Conservation (phyloP, 2,113 vertebrate genomes). For the Corythoichthys intestinalis region DNA sequence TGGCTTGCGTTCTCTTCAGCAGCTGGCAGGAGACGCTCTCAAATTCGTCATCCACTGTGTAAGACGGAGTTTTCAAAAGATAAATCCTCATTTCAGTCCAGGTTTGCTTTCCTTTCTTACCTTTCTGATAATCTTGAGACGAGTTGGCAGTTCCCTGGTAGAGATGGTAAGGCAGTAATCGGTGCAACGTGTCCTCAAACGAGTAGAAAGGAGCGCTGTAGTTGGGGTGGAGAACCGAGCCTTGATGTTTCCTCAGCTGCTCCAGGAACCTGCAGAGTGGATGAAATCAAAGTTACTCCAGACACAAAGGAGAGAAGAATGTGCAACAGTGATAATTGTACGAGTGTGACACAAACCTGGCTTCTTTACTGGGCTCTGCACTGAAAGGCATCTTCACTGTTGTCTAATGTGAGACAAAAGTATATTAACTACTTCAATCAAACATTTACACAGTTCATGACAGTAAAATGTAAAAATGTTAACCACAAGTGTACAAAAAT, state of each 20-base stretch:
- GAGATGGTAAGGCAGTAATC: slow-evolving; percentile 91
- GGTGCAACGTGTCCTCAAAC: slow-evolving; percentile 80
- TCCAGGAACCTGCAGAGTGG: slow-evolving; percentile 80
- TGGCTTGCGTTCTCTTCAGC: slow-evolving; percentile 86
- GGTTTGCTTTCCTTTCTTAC: slow-evolving; percentile 40
- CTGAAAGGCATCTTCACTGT: slow-evolving; percentile 78
- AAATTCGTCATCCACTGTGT: slow-evolving; percentile 88
- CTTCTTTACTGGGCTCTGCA: slow-evolving; percentile 90
- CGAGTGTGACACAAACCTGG: slow-evolving; percentile 72
- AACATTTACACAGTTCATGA: not conserved
- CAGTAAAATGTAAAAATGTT: too few relatives aligned
- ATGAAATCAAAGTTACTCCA: not conserved
- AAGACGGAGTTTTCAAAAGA: not conserved
- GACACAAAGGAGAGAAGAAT: not conserved
- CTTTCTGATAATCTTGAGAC: slow-evolving; percentile 78
- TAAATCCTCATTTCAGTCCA: not conserved
- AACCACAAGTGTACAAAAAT: too few relatives aligned
- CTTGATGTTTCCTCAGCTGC: slow-evolving; percentile 90
- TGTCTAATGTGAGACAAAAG: slow-evolving; percentile 51
- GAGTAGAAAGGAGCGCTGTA: slow-evolving; percentile 84
- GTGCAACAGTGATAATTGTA: not conserved
- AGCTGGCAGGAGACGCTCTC: slow-evolving; percentile 85
- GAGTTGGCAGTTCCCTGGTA: slow-evolving; percentile 89
- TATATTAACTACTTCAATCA: not conserved
- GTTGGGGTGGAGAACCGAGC: slow-evolving; percentile 86